A percentile compares a stretch with the other conserved stretches of the same genome.
Conservation (phyloP, 2,113 vertebrate genomes). For the Rattus rattus region DNA sequence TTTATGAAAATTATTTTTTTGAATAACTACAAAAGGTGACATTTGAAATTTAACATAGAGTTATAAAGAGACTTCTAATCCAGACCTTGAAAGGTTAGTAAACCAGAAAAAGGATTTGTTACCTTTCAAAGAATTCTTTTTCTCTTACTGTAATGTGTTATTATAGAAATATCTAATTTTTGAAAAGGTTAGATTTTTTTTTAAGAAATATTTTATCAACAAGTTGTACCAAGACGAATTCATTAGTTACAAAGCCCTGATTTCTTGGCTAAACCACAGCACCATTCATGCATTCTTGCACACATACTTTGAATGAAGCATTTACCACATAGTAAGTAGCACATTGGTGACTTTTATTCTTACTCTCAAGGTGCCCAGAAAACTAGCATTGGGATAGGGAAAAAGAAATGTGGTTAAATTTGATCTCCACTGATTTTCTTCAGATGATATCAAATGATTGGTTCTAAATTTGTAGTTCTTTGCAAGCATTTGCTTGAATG, state of each 20-base stretch:
- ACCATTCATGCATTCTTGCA: not conserved
- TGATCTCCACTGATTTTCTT: slow-evolving; percentile 61
- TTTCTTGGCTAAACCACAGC: not conserved
- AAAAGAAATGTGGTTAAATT: slow-evolving; percentile 30
- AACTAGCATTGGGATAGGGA: slow-evolving; percentile 14
- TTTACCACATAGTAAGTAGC: not conserved
- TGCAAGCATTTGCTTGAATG: slow-evolving; percentile 71
- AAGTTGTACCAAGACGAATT: not conserved
- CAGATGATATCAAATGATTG: slow-evolving; percentile 69
- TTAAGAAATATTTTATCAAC: not conserved
- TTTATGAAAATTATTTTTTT: slow-evolving; percentile 27
- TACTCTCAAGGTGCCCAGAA: slow-evolving; percentile 49
- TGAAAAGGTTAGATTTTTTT: not conserved
- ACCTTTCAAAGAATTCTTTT: not conserved
- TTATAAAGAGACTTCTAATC: not conserved
- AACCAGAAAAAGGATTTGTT: not conserved
- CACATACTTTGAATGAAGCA: not conserved
- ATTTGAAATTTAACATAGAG: slow-evolving; percentile 19
- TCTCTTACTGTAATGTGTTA: not conserved
- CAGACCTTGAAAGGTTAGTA: not conserved
- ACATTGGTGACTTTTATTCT: not conserved
- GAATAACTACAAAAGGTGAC: not conserved
- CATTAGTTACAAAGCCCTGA: not conserved
- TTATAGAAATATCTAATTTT: not conserved
- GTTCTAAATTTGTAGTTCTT: slow-evolving; percentile 74